phyloP scores from a whole-genome alignment of 2,888 invertebrate genomes.

The Dendrolimus houi region DNA sequence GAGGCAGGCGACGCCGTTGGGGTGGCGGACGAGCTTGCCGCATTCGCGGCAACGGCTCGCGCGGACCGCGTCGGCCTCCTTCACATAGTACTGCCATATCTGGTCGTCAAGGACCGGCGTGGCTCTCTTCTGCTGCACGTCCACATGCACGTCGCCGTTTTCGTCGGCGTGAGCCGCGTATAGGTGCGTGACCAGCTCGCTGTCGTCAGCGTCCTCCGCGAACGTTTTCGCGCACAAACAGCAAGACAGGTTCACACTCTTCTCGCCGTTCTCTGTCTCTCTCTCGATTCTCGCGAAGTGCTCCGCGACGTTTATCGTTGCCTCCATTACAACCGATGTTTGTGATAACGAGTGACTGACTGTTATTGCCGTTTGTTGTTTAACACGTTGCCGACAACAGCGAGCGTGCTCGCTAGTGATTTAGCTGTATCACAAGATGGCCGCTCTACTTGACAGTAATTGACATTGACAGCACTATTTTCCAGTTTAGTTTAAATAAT shows the following conservation, averaged over 20 bases:
- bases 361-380: neutral
- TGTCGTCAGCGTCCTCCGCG: neutral
- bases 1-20: neutral
- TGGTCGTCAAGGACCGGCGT: neutral
- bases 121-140: neutral
- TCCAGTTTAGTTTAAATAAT: too few species aligned
- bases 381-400: too few species aligned
- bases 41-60: neutral
- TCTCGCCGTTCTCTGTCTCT: neutral
- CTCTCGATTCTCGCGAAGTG: neutral
- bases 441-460: too few species aligned
- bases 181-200: neutral
- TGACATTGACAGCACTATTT: too few species aligned
- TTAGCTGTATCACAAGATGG: too few species aligned
- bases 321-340: neutral
- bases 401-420: too few species aligned
- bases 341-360: neutral
- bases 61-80: neutral
- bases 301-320: neutral
- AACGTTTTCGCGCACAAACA: neutral
- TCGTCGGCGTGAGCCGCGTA: neutral
- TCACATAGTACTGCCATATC: neutral
- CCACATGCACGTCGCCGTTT: neutral
- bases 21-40: neutral
- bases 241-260: neutral